Percentiles rank a stretch among this genome's conserved stretches.
These are phyloP conservation scores for Amphiprion ocellaris DNA, from an alignment of 2,113 vertebrate genomes.

Conservation along the genomic window DNA sequence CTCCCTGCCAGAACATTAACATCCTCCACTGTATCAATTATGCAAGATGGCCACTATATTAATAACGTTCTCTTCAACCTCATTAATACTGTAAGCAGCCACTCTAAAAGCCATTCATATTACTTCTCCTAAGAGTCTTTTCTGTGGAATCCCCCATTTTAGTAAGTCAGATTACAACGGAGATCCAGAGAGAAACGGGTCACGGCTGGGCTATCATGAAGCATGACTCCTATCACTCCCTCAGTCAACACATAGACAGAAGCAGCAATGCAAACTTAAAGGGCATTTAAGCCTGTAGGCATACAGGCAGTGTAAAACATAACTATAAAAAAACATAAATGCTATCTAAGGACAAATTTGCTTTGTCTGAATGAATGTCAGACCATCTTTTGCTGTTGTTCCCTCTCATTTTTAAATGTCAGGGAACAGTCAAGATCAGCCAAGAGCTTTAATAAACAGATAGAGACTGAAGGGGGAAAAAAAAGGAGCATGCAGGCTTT, in stretches of 20 bases:
- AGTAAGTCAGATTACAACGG: conserved; percentile 43
- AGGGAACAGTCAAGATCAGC: neutral
- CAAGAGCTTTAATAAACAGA: conserved; percentile 16
- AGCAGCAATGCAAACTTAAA: conserved; percentile 43
- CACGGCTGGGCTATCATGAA: conserved; percentile 32
- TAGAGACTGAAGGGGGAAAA: conserved; percentile 2
- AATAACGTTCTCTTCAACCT: conserved; percentile 64
- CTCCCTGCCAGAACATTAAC: conserved; percentile 44
- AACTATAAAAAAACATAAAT: conserved; percentile 3
- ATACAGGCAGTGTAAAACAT: neutral
- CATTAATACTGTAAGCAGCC: conserved; percentile 76
- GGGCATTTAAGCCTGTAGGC: conserved; percentile 36
- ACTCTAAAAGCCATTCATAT: conserved; percentile 79
- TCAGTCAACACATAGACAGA: conserved; percentile 41
- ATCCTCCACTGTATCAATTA: conserved; percentile 52
- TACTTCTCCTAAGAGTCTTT: conserved; percentile 48
- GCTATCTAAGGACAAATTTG: conserved; percentile 28
- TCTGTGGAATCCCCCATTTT: conserved; percentile 31
- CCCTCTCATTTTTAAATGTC: conserved; percentile 25
- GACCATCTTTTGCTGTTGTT: conserved; percentile 4
- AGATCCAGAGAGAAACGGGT: conserved; percentile 31
- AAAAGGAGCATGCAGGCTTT: neutral
- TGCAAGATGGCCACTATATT: conserved; percentile 64
- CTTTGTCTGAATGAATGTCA: conserved; percentile 40
- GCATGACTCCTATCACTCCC: conserved; percentile 44